Evolutionary conservation across 2,888 invertebrate genomes (phyloP).

Genomic region (Tholera decimalis): DNA sequence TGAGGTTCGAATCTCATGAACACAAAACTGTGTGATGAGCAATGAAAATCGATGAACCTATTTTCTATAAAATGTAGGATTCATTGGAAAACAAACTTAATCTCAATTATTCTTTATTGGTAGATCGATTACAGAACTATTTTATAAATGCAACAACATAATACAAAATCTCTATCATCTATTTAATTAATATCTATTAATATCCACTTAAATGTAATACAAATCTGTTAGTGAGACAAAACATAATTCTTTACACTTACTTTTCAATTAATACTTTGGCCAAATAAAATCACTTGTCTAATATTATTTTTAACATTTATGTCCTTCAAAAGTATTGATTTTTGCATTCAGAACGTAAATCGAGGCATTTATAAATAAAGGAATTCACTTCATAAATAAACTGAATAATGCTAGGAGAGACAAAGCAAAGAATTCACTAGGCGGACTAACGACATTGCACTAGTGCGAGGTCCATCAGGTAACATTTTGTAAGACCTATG

Average conservation of each 20-base stretch:
- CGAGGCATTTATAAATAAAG: too few relatives aligned
- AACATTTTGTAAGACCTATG: not conserved
- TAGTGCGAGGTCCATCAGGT: too few relatives aligned
- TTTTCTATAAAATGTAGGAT: not conserved
- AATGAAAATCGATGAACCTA: not conserved
- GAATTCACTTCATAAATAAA: not conserved
- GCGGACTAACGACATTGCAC: not conserved
- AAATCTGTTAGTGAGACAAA: too few relatives aligned
- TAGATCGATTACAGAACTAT: not conserved
- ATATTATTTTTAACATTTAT: not conserved
- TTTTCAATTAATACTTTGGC: too few relatives aligned
- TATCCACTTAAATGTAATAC: not conserved
- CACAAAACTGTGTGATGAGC: not conserved
- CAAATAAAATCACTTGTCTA: conserved; percentile 1
- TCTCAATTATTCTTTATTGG: not conserved
- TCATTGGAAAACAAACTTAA: not conserved
- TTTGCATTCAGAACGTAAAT: too few relatives aligned
- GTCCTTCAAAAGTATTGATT: not conserved
- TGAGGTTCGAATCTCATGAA: too few relatives aligned
- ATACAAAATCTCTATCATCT: not conserved
- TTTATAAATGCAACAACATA: conserved; percentile 23
- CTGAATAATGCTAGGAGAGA: not conserved
- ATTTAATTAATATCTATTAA: not conserved
- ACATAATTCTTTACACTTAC: too few relatives aligned
- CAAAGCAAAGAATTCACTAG: not conserved